phyloP scores from a whole-genome alignment of 2,888 invertebrate species.

The Heliconius cydno region DNA sequence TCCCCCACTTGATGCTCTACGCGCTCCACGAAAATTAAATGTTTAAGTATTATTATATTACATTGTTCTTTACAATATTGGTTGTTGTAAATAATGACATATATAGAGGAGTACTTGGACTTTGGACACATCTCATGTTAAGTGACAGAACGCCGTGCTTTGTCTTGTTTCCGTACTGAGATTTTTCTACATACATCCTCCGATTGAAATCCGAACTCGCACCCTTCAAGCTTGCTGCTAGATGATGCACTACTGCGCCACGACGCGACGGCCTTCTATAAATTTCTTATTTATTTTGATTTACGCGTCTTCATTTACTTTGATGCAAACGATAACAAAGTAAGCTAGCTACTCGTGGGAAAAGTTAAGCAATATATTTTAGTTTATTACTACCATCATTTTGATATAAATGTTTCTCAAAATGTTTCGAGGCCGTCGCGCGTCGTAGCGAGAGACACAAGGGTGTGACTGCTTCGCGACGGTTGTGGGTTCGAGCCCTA shows the following conservation, averaged over 20 bases:
- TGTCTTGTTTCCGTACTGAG: too few relatives aligned
- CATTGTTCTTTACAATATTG: background rate
- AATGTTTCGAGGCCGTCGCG: background rate
- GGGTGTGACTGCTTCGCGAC: too few relatives aligned
- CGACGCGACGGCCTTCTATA: too few relatives aligned
- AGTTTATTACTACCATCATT: background rate
- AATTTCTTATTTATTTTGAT: background rate
- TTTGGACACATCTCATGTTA: too few relatives aligned
- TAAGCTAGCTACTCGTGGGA: background rate
- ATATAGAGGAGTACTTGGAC: too few relatives aligned
- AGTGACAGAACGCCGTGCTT: too few relatives aligned
- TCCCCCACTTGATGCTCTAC: slow-evolving; percentile 5
- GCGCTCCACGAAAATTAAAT: background rate
- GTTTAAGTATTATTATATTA: background rate
- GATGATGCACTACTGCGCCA: too few relatives aligned
- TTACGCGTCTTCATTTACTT: background rate
- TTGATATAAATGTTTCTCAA: background rate
- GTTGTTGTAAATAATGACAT: background rate
- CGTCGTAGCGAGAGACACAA: too few relatives aligned
- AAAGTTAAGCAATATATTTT: background rate
- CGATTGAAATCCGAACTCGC: background rate
- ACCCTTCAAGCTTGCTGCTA: background rate
- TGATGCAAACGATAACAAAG: background rate
- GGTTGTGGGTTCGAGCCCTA: too few relatives aligned
- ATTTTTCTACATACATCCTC: too few relatives aligned